Base-by-base conservation (phyloP, 2,888 invertebrate genomes). In the Adela reaumurella region DNA sequence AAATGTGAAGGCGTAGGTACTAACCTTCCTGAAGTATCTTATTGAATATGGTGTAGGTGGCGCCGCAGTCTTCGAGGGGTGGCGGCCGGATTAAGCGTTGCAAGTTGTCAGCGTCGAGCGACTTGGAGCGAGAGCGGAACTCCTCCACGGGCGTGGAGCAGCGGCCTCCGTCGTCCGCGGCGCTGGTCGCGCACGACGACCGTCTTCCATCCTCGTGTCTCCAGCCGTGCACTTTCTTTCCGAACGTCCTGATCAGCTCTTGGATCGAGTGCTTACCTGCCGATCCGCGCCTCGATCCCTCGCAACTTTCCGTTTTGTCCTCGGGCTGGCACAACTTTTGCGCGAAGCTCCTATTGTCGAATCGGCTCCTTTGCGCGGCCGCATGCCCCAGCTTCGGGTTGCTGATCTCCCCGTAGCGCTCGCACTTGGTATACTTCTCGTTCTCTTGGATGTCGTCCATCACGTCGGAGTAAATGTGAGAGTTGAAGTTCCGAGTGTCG, bases 41-140 rank as follows among this genome's bases (percentile, higher is more conserved):
- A 56, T 92, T 90, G 66, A 85, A 92, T 59, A 92, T 91, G 63
- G 85, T 83, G 63, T 92, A 92, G 4, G 91, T 92, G 8, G 90
- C 83, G 47, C 88, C 91, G 62, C 91, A 90, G 62, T 92, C 92
- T 52, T 84, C 83, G n/a, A 86, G 71, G 51, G 82, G 69, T 51
- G 79, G 81, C 55, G 78, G 70, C 50, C 54, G 61, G 6, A 58
- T 46, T 43, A 64, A 51, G 56, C 62, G 64, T 43, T 80, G 67
- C 46, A 82, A 68, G 46, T 82, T 69, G 49, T 81, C 81, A 6
- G 74, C 81, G 64, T 92, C 92, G 56, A 92, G 74, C 46, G 91
- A 91, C 62, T 90, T 90, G 43, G 91, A 91, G 45, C 92, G 81
- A 45, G 83, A 84, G 17, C 92, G 81, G 62, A 91, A 92, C 58